Percentiles rank a stretch among this genome's conserved stretches.
Conservation (phyloP, 2,888 invertebrate genomes). For the Microchrysa polita region DNA sequence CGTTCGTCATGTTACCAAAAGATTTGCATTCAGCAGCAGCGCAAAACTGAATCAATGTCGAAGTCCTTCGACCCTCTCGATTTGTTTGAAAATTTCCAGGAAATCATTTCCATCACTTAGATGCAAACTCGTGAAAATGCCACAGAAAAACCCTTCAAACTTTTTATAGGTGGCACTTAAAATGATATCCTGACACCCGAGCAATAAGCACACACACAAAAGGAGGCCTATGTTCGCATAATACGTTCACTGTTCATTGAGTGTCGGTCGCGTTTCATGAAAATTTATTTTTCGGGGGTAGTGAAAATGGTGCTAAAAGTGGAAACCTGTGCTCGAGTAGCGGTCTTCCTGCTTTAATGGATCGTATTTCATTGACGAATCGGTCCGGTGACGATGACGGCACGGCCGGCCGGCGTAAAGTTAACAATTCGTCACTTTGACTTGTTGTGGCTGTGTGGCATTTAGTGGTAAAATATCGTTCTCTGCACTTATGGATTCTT, state of each 20-base stretch:
- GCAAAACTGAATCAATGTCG: slow-evolving; percentile 2
- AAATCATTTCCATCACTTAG: slow-evolving; percentile 26
- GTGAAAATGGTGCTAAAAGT: slow-evolving; percentile 3
- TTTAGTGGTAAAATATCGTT: slow-evolving; percentile 20
- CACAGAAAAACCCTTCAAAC: slow-evolving; percentile 25
- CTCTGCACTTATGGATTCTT: slow-evolving; percentile 13
- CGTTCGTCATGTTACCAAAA: neutral
- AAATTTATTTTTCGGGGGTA: neutral
- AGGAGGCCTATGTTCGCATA: neutral
- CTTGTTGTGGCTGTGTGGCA: slow-evolving; percentile 19
- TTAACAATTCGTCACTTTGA: slow-evolving; percentile 33
- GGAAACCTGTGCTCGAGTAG: slow-evolving; percentile 37
- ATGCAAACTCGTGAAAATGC: slow-evolving; percentile 10
- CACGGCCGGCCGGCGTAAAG: slow-evolving; percentile 23
- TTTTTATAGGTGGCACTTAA: slow-evolving; percentile 39
- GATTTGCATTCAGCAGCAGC: slow-evolving; percentile 8
- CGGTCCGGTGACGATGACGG: too few relatives aligned
- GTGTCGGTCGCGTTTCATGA: neutral
- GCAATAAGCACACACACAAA: neutral
- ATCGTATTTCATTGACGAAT: slow-evolving; percentile 40
- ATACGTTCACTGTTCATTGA: too few relatives aligned
- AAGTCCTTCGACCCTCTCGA: slow-evolving; percentile 26
- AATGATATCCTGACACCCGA: slow-evolving; percentile 38
- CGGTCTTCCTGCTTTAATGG: slow-evolving; percentile 31
- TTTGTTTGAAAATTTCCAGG: slow-evolving; percentile 25